Evolutionary conservation across 2,888 invertebrate genomes (phyloP), one percentile per base, ranked within the genome.

Genomic region (Carpatolechia fugitivella): DNA sequence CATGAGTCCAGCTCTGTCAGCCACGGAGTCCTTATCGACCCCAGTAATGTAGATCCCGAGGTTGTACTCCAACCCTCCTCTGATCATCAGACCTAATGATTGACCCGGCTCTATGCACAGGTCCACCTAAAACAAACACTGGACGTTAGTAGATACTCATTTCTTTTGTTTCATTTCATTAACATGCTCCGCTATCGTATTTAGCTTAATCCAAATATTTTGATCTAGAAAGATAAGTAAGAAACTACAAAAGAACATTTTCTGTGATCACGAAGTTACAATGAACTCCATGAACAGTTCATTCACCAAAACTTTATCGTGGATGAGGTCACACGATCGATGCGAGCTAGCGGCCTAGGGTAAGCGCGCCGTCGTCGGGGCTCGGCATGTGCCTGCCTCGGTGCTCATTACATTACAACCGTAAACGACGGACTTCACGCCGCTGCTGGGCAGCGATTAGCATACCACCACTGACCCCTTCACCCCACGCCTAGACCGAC

Each of bases 41-140:
- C 98, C 98, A 0, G 98, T 98, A 73, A 98, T 95, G 90, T 97
- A 98, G 79, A 98, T 97, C 20, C 98, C 98, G 60, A 98, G 93
- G 72, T 96, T 98, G 87, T 98, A 98, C 83, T 98, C 98, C 56
- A 97, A 93, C 13, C 98, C 98, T 24, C 98, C 98, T 59, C 98
- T 92, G 69, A 98, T 98, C 97, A 97, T 97, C 70, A 98, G 91
- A 8, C 98, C 98, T 63, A 98, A 90, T 59, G 96, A 96, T 81
- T 97, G 96, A 4, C 97, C 97, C 8, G 96, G 96, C 78, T 97
- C 96, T 76, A 97, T 97, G 78, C 95, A 94, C 60, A 97, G 91
- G 72, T 97, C 96, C 75, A 97, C 96, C 92, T 96, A 91, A 24
- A 52, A 80, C 71, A 60, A 64, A 63, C 56, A 33, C 8, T 30